Base-by-base conservation (phyloP, 2,113 vertebrate genomes). In the Calyptomena viridis region DNA sequence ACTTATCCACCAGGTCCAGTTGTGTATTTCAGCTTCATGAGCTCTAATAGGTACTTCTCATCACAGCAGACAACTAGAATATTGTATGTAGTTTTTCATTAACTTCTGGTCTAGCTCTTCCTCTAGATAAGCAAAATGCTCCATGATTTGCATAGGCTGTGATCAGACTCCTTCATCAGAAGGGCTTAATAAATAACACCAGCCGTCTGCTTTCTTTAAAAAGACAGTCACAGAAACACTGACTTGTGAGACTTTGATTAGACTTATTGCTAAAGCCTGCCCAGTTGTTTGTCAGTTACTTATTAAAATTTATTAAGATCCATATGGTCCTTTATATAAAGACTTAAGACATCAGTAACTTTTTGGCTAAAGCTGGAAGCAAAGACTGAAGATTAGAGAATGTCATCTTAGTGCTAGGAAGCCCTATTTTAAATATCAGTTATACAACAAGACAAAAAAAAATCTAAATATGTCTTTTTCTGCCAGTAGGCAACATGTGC, bases 301-400 rank as follows among this genome's bases (percentile, higher is more conserved):
- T 12, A 78, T 56, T 84, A 82, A 94, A 82, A 91, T 76, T 40
- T 80, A 90, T 91, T 62, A 90, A 56, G 69, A 84, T 84, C 64
- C 47, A 68, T 75, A 71, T 81, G 47, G 60, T 59, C 23, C n/a
- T 82, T 89, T 60, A 63, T 84, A 63, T 75, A 78, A 59, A 95
- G 56, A 47, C 2, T 1, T 20, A 50, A 84, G 50, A 77, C 22
- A 78, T 42, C 7, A 35, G 22, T 87, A 90, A 55, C 35, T 78
- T 44, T 79, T 49, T 71, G 52, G 50, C 67, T 87, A 74, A 84
- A 84, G 86, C 56, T 89, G 35, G 42, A 93, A 89, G 78, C 68
- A 81, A 80, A 77, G 69, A 84, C 52, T 87, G 69, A 72, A 78
- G 59, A 40, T 52, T 37, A 68, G 73, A 89, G 90, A 89, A 87